Evolutionary conservation across 2,797 vertebrate genomes (phyloP).

Genomic region (Knipowitschia caucasica): DNA sequence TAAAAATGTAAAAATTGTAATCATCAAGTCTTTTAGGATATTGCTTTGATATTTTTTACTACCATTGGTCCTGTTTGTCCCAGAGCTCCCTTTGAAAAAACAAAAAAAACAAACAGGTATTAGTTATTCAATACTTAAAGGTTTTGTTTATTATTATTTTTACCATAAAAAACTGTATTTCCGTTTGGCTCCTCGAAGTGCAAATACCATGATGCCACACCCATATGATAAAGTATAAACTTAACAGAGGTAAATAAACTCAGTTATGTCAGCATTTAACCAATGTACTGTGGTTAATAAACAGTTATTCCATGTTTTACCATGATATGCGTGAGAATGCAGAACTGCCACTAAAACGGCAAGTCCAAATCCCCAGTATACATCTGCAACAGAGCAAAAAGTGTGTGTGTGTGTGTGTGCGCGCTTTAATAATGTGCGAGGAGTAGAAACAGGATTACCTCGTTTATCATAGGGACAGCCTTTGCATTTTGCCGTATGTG

Average conservation of each 20-base stretch:
- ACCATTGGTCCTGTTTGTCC: not conserved
- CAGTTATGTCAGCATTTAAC: not conserved
- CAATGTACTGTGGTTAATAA: not conserved
- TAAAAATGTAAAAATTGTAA: conserved; percentile 1
- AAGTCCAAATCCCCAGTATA: conserved; percentile 54
- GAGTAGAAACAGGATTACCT: conserved; percentile 43
- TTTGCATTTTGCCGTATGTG: conserved; percentile 60
- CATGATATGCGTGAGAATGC: conserved; percentile 47
- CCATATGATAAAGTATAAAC: conserved; percentile 69
- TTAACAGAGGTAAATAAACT: conserved; percentile 36
- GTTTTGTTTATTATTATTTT: too few relatives aligned
- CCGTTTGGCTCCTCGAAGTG: conserved; percentile 55
- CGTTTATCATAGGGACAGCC: conserved; percentile 54
- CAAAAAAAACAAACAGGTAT: conserved; percentile 13
- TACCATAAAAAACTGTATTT: conserved; percentile 61
- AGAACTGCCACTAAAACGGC: conserved; percentile 56
- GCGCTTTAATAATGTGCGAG: not conserved
- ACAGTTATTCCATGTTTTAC: conserved; percentile 47
- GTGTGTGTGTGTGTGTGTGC: not conserved
- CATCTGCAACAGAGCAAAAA: conserved; percentile 45
- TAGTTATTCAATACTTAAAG: too few relatives aligned
- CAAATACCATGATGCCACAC: conserved; percentile 59
- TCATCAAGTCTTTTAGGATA: not conserved
- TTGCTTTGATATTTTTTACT: conserved; percentile 9
- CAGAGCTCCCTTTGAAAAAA: conserved; percentile 37